Evolutionary conservation across 1,140 invertebrate genomes (phyloP).

Genomic region (Holcopasites calliopsidis): DNA sequence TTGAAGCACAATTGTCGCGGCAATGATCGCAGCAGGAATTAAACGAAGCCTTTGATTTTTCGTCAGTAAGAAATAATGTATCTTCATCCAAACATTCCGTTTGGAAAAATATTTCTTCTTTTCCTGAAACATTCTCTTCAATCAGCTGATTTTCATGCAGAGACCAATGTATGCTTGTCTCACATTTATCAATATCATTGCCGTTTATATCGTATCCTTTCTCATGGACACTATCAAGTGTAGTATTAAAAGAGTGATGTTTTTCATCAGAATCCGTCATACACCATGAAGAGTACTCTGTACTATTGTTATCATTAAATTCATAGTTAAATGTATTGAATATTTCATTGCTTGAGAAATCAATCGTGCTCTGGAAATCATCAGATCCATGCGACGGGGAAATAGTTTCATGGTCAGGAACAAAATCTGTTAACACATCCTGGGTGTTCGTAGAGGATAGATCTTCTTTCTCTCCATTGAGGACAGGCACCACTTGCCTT

Average conservation of each 20-base stretch:
- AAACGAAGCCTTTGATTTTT: neutral
- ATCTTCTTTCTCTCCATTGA: neutral
- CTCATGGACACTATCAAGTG: neutral
- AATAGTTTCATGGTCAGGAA: neutral
- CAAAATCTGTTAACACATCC: neutral
- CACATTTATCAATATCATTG: slow-evolving; percentile 6
- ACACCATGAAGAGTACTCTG: neutral
- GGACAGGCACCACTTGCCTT: neutral
- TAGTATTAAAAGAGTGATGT: neutral
- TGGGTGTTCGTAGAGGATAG: neutral
- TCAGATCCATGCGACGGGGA: neutral
- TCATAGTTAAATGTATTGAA: neutral
- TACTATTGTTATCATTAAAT: neutral
- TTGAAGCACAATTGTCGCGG: neutral
- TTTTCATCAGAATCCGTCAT: neutral
- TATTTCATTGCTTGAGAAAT: slow-evolving; percentile 36
- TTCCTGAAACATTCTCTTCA: neutral
- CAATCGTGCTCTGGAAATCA: slow-evolving; percentile 2
- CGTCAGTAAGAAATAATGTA: neutral
- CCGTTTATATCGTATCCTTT: slow-evolving; percentile 12
- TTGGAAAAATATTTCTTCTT: neutral
- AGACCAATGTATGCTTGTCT: neutral
- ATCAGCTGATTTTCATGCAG: neutral
- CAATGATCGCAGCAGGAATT: neutral
- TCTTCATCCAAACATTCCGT: neutral